Evolutionary conservation across 2,797 vertebrate genomes (phyloP).

Genomic region (Brachymystax lenok): DNA sequence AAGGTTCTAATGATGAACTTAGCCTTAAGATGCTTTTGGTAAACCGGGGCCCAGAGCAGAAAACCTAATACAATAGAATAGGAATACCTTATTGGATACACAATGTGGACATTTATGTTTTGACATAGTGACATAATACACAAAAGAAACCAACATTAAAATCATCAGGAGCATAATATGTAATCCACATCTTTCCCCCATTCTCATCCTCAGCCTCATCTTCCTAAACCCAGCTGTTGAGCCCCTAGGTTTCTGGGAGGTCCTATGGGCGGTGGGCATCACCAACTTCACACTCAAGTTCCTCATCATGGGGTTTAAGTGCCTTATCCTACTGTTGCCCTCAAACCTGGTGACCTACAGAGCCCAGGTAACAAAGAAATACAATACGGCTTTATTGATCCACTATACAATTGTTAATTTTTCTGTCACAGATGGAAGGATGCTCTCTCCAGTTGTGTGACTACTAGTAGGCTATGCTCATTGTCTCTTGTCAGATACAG

Average conservation of each 20-base stretch:
- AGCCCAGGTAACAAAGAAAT: conserved; percentile 80
- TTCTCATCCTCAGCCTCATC: conserved; percentile 80
- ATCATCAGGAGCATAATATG: not conserved
- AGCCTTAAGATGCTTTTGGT: too few species aligned
- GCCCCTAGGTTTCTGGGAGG: conserved; percentile 89
- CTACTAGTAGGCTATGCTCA: too few species aligned
- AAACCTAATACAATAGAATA: not conserved
- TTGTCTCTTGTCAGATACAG: too few species aligned
- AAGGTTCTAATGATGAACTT: too few species aligned
- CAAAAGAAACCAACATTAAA: too few species aligned
- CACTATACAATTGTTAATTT: not conserved
- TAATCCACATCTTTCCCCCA: conserved; percentile 13
- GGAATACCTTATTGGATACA: too few species aligned
- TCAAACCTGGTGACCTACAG: conserved; percentile 84
- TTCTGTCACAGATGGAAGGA: not conserved
- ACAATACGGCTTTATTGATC: too few species aligned
- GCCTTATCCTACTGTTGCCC: conserved; percentile 92
- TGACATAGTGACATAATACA: too few species aligned
- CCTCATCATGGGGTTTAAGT: conserved; percentile 93
- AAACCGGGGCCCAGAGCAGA: too few species aligned
- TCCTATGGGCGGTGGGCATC: conserved; percentile 91
- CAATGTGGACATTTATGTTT: too few species aligned
- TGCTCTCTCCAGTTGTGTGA: not conserved
- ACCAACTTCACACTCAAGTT: conserved; percentile 94
- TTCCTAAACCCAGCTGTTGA: conserved; percentile 87